These are phyloP conservation scores for Sapayoa aenigma DNA, from an alignment of 2,113 vertebrate species.

Conservation along the genomic window DNA sequence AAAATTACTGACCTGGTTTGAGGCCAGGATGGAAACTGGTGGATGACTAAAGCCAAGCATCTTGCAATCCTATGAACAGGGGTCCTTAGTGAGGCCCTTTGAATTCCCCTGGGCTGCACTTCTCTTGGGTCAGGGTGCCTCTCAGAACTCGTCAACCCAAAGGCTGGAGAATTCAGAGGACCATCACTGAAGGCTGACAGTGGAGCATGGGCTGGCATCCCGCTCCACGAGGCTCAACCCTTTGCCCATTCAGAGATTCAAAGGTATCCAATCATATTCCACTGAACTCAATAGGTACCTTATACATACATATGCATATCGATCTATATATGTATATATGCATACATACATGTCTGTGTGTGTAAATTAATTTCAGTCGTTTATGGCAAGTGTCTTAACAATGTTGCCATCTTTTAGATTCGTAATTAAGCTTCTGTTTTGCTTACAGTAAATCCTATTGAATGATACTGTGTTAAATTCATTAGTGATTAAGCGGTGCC, in stretches of 20 bases:
- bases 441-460: neutral
- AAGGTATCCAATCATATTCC: neutral
- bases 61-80: fast-evolving
- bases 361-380: no score
- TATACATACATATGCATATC: fast-evolving
- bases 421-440: neutral
- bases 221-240: neutral
- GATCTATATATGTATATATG: neutral
- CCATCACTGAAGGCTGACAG: fast-evolving
- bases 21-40: neutral
- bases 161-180: neutral
- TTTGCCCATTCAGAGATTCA: neutral
- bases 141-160: neutral
- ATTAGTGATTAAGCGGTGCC: neutral
- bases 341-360: neutral
- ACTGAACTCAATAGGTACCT: neutral
- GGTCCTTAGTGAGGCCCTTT: fast-evolving
- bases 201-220: neutral
- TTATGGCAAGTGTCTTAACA: neutral
- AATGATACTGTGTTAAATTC: neutral
- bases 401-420: neutral
- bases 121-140: neutral
- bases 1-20: neutral
- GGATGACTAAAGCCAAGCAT: neutral
- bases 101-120: no score